Evolutionary conservation across 2,888 invertebrate genomes (phyloP), one percentile per base, ranked within the genome.

Genomic region (Morpho achilles): DNA sequence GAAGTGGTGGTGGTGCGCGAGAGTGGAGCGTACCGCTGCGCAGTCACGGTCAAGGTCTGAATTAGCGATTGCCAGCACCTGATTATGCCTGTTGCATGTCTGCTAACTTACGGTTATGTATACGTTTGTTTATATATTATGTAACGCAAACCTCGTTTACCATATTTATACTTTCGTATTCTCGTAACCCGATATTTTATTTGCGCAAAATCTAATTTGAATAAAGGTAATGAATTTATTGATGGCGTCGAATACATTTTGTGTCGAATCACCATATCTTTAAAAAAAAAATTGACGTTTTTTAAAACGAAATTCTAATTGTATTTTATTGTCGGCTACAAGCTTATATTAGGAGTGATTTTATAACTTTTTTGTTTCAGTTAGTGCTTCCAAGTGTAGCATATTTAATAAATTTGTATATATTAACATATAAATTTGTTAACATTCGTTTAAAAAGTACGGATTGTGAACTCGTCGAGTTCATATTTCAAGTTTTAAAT

Each of bases 21-120:
- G 73, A 82, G 79, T 79, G 77, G 77, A 77, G 74, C 80, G 77
- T 70, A 76, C 80, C 80, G 80, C 77, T 75, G 63, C 64, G 71
- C 78, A 79, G 82, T 80, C 83, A 84, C 80, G 84, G 87, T 84
- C 87, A 87, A 87, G 87, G 85, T 79, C 82, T 82, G 73, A 72
- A 74, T 80, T 77, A 75, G 77, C 72, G 71, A 74, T 59, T 56
- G 72, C 72, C 73, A 72, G 56, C 47, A 68, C 69, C 71, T 70
- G 71, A 77, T 75, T 73, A 76, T 73, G 64, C 67, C 67, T 67
- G 67, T 72, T 72, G 70, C 69, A 67, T 71, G 72, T 67, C 69
- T 69, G 66, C 67, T 67, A 59, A 67, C 66, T 67, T 73, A 75
- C 72, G 70, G 73, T 72, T 73, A 74, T 73, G 66, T 67, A 60